Conservation (phyloP, 1,140 invertebrate genomes). For the Drosophila pallidifrons region DNA sequence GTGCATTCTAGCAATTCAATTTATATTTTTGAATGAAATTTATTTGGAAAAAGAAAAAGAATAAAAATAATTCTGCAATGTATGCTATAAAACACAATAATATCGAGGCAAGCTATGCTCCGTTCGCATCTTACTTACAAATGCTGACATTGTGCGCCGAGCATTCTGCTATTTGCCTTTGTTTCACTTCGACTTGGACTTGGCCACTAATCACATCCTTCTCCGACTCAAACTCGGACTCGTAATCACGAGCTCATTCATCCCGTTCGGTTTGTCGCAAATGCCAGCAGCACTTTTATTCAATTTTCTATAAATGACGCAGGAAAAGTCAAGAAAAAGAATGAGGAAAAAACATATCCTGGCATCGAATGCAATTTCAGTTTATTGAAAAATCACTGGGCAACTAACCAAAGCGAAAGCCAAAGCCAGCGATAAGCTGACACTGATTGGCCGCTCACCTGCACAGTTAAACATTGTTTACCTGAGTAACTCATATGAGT, state of each 20-base stretch:
- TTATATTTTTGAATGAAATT: slow-evolving; percentile 33
- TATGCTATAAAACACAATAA: slow-evolving; percentile 50
- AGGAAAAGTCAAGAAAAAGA: slow-evolving; percentile 38
- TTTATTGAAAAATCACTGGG: slow-evolving; percentile 80
- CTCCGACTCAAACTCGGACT: slow-evolving; percentile 7
- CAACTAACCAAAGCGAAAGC: slow-evolving; percentile 66
- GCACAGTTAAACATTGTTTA: slow-evolving; percentile 15
- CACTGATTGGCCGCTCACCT: slow-evolving; percentile 9
- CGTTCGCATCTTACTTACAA: slow-evolving; percentile 52
- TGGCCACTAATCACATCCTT: slow-evolving; percentile 76
- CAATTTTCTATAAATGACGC: slow-evolving; percentile 78
- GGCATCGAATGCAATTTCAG: slow-evolving; percentile 79
- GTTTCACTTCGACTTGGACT: slow-evolving; percentile 13
- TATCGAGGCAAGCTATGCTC: slow-evolving; percentile 36
- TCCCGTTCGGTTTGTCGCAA: slow-evolving; percentile 70
- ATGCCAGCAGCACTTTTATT: slow-evolving; percentile 80
- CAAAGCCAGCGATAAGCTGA: slow-evolving; percentile 29
- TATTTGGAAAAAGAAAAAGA: slow-evolving; percentile 19
- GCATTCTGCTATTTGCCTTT: slow-evolving; percentile 64
- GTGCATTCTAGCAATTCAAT: slow-evolving; percentile 58
- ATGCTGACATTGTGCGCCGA: slow-evolving; percentile 64
- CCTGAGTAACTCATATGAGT: slow-evolving; percentile 25
- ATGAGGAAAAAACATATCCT: slow-evolving; percentile 70
- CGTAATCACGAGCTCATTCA: slow-evolving; percentile 78
- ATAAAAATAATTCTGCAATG: slow-evolving; percentile 36